Conservation (phyloP, 2,888 invertebrate species). For the Drosophila barbarae region DNA sequence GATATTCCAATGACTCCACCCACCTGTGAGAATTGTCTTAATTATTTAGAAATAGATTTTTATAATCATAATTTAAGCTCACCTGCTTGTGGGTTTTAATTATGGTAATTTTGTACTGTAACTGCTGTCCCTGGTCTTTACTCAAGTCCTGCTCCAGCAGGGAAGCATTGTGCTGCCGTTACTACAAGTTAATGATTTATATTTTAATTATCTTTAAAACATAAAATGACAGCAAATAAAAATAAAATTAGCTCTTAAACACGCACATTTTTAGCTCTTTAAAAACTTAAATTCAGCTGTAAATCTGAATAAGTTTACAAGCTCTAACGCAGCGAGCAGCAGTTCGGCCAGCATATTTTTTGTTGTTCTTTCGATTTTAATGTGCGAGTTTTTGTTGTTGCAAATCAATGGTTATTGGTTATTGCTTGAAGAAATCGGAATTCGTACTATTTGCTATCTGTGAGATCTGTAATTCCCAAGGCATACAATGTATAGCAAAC, state of each 20-base stretch:
- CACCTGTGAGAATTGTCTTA: background rate
- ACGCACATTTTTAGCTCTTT: background rate
- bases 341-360: no score
- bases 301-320: background rate
- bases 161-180: conserved; percentile 32
- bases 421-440: no score
- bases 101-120: background rate
- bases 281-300: background rate
- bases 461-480: no score
- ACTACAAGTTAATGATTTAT: conserved; percentile 9
- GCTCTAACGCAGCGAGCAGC: no score
- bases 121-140: background rate
- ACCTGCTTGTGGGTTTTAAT: conserved; percentile 7
- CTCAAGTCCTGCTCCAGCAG: conserved; percentile 17
- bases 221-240: background rate
- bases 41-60: background rate
- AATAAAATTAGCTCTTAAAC: background rate
- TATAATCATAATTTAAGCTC: background rate
- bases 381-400: no score
- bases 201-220: background rate
- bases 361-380: no score
- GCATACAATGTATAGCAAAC: no score
- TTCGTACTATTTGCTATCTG: no score
- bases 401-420: no score
- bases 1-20: conserved; percentile 15